Base-by-base conservation (phyloP, 2,113 vertebrate genomes). In the Cyanocitta stelleri region DNA sequence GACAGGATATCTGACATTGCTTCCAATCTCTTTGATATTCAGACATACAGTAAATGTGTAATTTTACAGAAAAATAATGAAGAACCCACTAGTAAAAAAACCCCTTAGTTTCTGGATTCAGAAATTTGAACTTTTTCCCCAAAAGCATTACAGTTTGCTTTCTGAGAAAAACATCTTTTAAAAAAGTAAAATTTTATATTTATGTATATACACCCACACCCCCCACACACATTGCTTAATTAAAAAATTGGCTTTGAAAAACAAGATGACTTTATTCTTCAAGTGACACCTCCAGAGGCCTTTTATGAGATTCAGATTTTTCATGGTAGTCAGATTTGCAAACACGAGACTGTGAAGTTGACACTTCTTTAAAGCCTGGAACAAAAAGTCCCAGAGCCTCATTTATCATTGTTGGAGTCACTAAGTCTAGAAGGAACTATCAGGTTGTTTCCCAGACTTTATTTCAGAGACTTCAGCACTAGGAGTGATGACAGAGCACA, bases 151-250 rank as follows among this genome's bases (percentile, higher is more conserved):
- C 30, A 78, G 6, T 30, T 74, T 74, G 16, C 6, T 68, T 69
- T 77, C 11, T 56, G 20, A 77, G 7, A 84, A 41, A 16, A 41
- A 3, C 10, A 6, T n/a, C 26, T 48, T 52, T 4, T n/a, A 33
- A 48, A 44, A 24, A 32, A 20, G 23, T 11, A 43, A n/a, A n/a
- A 22, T 23, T 71, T 51, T 10, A 30, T 19, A 43, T 61, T 51
- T 43, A 24, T 11, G 12, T 30, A 23, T 30, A 29, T 1, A n/a
- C 2, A 37, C 6, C 12, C 20, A 39, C 35, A 8, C 9, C 20
- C 2, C 1, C 21, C 2, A 11, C 5, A 22, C 15, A 39, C 4
- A 27, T 1, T 15, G 1, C 3, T 59, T 49, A 59, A 11, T 73
- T 64, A 39, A 56, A 59, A 72, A 78, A 35, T 3, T 3, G 35